These are phyloP conservation scores for Acanthosepion lycidas DNA, from an alignment of 2,888 invertebrate genomes.

Conservation along the genomic window DNA sequence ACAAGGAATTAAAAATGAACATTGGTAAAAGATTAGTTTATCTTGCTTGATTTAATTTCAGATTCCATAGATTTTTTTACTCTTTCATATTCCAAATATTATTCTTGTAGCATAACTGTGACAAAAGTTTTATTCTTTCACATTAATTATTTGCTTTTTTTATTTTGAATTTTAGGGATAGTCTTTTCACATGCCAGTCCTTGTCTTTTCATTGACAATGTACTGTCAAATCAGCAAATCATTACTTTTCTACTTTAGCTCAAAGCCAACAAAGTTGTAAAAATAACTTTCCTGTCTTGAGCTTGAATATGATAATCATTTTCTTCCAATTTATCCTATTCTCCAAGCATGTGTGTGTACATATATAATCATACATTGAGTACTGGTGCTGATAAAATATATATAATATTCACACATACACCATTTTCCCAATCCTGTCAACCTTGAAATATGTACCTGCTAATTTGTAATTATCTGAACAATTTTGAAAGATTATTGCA, in stretches of 20 bases:
- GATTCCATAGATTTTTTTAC: no score
- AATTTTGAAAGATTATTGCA: conserved; percentile 1
- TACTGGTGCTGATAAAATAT: no score
- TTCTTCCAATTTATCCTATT: neutral
- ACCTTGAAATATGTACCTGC: neutral
- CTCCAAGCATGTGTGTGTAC: neutral
- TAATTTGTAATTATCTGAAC: conserved; percentile 33
- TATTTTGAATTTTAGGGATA: no score
- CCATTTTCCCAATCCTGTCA: neutral
- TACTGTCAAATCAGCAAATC: neutral
- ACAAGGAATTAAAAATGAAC: no score
- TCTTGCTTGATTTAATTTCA: no score
- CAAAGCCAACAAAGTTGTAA: neutral
- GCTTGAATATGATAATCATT: neutral
- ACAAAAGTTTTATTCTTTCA: neutral
- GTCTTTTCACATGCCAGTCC: neutral
- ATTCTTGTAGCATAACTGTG: neutral
- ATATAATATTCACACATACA: no score
- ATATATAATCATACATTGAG: neutral
- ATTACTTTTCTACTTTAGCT: neutral
- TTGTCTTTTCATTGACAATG: no score
- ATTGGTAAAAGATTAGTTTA: no score
- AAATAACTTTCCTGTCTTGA: neutral
- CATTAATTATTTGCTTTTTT: neutral
- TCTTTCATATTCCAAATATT: neutral